Evolutionary conservation across 2,888 invertebrate species (phyloP), one percentile per base, ranked within the genome.

Genomic region (Tetropium fuscum): DNA sequence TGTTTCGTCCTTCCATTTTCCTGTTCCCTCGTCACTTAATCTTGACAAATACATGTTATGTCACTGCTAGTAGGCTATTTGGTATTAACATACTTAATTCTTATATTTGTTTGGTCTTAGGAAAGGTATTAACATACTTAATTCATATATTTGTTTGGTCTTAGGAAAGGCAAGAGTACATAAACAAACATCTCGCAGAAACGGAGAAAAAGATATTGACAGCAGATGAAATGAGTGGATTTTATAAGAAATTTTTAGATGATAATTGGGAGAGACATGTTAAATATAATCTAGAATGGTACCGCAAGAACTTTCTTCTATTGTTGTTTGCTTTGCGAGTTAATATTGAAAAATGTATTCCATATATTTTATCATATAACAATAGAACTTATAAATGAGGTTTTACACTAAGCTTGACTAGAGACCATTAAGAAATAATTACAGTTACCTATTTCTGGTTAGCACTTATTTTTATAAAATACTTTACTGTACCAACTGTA

Each of bases 141-240:
- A 22, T 18, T 47, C 48, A 66, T 53, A 56, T 64, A 71, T 83
- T 80, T 27, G 0, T 10, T 8, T 44, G 1, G 1, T 41, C 8
- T 58, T 83, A 88, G 89, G 87, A 84, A 81, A 83, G 82, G 66
- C 84, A 87, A 66, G 82, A 84, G 25, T 90, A 87, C 72, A 76
- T 89, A 2, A 62, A 73, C 30, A 27, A 44, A 7, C 47, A 63
- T 20, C 77, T 78, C 53, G 66, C 66, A 4, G 60, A 64, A 19
- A 70, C 74, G 16, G 81, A 81, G 20, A 81, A 86, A 66, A 82
- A 84, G 51, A 87, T 86, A 34, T 78, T 91, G 15, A 87, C 88
- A 2, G 89, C 93, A 1, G 93, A 94, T 81, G 91, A 93, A 81
- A 92, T 95, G 91, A 94, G 95, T 71, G 87, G 90, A 16, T 95